Conservation (phyloP, 2,113 vertebrate species). For the Amphilophus citrinellus region DNA sequence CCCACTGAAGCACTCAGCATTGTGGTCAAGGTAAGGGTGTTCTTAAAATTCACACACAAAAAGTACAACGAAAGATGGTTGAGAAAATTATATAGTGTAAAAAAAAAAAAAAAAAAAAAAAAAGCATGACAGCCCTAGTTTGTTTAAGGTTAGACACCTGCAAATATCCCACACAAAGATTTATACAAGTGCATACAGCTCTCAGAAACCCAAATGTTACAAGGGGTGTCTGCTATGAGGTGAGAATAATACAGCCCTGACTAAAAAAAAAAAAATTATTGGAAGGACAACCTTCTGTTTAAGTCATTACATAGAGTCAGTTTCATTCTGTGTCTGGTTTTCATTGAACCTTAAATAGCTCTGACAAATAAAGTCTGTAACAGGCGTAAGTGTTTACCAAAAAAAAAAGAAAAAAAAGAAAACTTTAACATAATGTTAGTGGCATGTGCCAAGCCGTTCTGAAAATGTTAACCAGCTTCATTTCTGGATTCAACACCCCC, state of each 20-base stretch:
- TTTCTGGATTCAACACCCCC: constrained; percentile 38
- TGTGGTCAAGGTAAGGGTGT: background rate
- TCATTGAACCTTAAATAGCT: constrained; percentile 50
- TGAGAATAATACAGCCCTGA: background rate
- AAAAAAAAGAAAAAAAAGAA: background rate
- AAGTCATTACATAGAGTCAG: constrained; percentile 18
- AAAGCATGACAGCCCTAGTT: background rate
- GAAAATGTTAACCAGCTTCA: background rate
- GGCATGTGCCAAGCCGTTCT: constrained; percentile 25
- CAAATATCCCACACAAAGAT: background rate
- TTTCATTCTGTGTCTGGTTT: constrained; percentile 47
- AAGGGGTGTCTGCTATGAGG: background rate
- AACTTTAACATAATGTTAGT: constrained; percentile 37
- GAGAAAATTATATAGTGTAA: background rate
- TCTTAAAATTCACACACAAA: background rate
- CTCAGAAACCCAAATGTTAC: background rate
- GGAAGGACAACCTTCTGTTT: constrained; percentile 29
- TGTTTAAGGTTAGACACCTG: constrained; percentile 18
- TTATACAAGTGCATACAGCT: background rate
- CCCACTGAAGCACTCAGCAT: background rate
- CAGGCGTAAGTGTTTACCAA: constrained; percentile 31
- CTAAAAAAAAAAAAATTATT: background rate
- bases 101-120: too few relatives aligned
- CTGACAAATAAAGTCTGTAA: constrained; percentile 59
- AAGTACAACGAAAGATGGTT: background rate